Evolutionary conservation across 2,797 vertebrate species (phyloP).

Genomic region (Lates japonicus): DNA sequence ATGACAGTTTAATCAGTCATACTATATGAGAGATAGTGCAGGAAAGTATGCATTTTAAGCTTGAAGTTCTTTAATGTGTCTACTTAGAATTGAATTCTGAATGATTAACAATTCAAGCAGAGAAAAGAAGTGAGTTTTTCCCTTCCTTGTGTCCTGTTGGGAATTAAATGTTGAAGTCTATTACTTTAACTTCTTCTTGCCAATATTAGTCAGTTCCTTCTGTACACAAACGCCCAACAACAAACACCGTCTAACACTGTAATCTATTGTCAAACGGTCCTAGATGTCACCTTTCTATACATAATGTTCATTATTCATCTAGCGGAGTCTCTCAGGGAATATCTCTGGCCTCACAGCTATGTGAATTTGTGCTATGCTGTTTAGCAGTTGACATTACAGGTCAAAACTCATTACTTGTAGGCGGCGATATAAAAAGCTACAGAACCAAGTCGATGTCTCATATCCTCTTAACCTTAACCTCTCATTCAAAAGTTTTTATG

Average conservation of each 20-base stretch:
- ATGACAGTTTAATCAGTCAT: slow-evolving; percentile 47
- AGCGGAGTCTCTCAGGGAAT: slow-evolving; percentile 34
- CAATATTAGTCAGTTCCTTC: slow-evolving; percentile 11
- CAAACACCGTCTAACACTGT: slow-evolving; percentile 2
- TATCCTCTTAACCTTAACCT: slow-evolving; percentile 70
- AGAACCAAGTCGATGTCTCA: slow-evolving; percentile 52
- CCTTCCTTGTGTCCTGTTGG: neutral
- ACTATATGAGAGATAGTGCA: slow-evolving; percentile 11
- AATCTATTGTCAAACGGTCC: slow-evolving; percentile 13
- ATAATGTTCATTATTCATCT: slow-evolving; percentile 34
- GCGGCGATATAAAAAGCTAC: slow-evolving; percentile 52
- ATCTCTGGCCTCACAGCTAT: slow-evolving; percentile 31
- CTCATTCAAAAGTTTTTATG: slow-evolving; percentile 57
- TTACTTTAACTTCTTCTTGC: slow-evolving; percentile 12
- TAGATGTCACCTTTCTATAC: slow-evolving; percentile 13
- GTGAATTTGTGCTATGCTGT: slow-evolving; percentile 40
- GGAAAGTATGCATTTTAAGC: slow-evolving; percentile 38
- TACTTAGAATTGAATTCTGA: slow-evolving; percentile 26
- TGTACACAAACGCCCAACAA: slow-evolving; percentile 11
- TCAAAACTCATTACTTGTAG: slow-evolving; percentile 71
- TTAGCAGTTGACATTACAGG: slow-evolving; percentile 62
- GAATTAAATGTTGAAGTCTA: slow-evolving; percentile 18
- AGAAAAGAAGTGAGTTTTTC: neutral
- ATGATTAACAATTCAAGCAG: slow-evolving; percentile 42
- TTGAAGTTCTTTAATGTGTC: slow-evolving; percentile 27